These are phyloP conservation scores for Nipponia nippon DNA, from an alignment of 2,113 vertebrate species.

Conservation along the genomic window DNA sequence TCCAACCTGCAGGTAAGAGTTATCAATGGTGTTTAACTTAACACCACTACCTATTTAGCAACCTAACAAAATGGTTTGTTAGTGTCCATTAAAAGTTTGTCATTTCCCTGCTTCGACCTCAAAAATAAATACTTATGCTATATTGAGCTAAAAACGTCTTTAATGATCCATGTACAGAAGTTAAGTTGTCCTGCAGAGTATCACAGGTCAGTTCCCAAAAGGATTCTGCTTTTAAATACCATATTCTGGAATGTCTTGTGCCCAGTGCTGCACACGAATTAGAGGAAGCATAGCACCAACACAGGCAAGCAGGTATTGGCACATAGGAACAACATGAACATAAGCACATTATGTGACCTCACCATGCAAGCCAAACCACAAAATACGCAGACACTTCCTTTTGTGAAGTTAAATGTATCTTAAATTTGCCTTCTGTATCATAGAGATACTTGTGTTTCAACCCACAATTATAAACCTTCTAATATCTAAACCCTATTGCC, in stretches of 20 bases:
- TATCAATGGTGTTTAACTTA: background rate
- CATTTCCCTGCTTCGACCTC: background rate
- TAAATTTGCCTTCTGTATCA: background rate
- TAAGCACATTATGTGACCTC: background rate
- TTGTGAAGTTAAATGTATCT: background rate
- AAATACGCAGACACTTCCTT: background rate
- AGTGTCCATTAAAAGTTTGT: background rate
- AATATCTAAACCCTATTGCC: background rate
- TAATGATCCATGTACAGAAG: fast-evolving
- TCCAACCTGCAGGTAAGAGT: background rate
- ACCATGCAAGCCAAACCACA: background rate
- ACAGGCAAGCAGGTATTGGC: background rate
- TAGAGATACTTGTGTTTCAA: background rate
- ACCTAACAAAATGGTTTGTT: background rate
- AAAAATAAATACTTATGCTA: background rate
- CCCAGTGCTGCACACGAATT: background rate
- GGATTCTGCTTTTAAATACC: background rate
- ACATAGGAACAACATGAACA: fast-evolving
- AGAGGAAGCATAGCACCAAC: background rate
- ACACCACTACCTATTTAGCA: background rate
- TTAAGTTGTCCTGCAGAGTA: background rate
- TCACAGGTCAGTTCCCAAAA: background rate
- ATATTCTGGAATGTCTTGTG: background rate
- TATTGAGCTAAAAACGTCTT: background rate
- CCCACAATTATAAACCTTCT: background rate